Conservation (phyloP, 1,140 invertebrate species). For the Yoshiicerus persimilis region DNA sequence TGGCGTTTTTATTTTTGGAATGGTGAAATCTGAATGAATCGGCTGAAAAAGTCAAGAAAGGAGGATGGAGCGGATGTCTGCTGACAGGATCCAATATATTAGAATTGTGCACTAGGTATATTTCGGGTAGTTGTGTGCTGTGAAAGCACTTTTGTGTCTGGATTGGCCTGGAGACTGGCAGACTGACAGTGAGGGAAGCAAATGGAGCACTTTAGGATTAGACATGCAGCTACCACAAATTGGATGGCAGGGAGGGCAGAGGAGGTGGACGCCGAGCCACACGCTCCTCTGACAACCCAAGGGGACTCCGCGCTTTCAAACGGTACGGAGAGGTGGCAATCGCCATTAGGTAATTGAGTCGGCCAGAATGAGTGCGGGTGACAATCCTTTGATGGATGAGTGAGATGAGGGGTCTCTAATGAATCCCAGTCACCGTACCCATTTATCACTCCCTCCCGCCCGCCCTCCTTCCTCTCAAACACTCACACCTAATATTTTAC, state of each 20-base stretch:
- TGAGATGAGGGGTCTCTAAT: background rate
- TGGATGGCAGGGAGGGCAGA: background rate
- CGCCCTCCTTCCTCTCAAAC: background rate
- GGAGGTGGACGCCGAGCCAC: no score
- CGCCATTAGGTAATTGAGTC: background rate
- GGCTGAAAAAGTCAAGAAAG: no score
- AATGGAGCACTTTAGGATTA: background rate
- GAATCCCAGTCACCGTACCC: background rate
- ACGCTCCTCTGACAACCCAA: no score
- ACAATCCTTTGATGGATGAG: background rate
- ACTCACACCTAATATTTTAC: no score
- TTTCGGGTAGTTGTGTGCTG: background rate
- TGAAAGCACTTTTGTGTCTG: background rate
- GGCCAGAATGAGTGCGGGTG: background rate
- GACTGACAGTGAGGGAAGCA: background rate
- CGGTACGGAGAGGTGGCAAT: background rate
- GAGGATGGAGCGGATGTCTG: no score
- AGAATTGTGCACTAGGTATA: no score
- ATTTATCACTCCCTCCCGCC: background rate
- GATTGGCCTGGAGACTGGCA: background rate
- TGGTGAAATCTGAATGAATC: no score
- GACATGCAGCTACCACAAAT: background rate
- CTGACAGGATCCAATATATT: no score
- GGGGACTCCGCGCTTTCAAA: no score
- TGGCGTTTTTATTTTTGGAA: no score